Percentiles rank a stretch among this genome's conserved stretches.
These are phyloP conservation scores for Tenebrosternarchus preto DNA, from an alignment of 2,113 vertebrate genomes.

Conservation along the genomic window DNA sequence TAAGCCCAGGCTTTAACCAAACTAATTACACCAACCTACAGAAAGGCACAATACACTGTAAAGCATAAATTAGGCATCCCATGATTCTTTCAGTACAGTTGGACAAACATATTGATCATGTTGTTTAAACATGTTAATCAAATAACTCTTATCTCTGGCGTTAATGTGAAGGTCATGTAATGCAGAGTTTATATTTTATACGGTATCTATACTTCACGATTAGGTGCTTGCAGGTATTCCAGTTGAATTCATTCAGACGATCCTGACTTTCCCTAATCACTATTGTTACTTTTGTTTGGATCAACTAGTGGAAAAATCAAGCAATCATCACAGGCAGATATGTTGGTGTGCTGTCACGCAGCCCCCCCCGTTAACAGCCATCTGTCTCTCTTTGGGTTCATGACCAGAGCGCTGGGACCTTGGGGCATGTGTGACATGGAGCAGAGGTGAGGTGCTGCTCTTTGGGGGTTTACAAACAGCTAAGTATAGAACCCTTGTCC, in stretches of 20 bases:
- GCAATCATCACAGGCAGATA: slow-evolving; percentile 11
- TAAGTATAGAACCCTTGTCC: slow-evolving; percentile 52
- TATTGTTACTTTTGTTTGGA: no score
- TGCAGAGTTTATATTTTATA: not conserved
- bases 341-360: slow-evolving; percentile 37
- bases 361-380: slow-evolving; percentile 54
- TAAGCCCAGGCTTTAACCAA: not conserved
- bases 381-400: slow-evolving; percentile 59
- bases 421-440: slow-evolving; percentile 52
- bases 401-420: slow-evolving; percentile 59
- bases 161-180: not conserved
- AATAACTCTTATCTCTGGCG: not conserved
- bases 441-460: slow-evolving; percentile 53
- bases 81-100: no score
- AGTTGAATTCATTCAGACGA: not conserved
- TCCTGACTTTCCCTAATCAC: not conserved
- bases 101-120: not conserved
- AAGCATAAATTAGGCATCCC: no score
- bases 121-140: not conserved
- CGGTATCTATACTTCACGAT: not conserved
- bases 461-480: slow-evolving; percentile 53
- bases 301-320: slow-evolving; percentile 43
- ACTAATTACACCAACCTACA: not conserved
- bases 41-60: not conserved
- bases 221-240: not conserved